A percentile compares a stretch with the other conserved stretches of the same genome.
Conservation (phyloP, 53 echinoderm and acorn worm species). For the Antedon mediterranea region DNA sequence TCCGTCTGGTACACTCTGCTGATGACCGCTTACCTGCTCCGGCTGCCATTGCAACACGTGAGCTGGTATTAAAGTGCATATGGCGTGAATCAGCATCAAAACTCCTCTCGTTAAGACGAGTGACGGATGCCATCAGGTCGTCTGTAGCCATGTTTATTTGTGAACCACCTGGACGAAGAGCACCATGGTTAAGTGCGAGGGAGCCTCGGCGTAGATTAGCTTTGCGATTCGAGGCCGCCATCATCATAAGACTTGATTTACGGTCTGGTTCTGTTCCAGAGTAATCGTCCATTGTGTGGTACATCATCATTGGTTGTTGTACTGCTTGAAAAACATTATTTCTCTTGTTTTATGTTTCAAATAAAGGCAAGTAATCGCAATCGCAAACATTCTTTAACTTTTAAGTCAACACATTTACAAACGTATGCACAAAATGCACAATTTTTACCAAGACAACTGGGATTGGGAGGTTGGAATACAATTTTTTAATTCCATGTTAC, state of each 20-base stretch:
- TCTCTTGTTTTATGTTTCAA: no score
- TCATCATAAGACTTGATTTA: conserved; percentile 51
- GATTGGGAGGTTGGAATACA: no score
- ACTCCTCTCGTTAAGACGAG: conserved; percentile 30
- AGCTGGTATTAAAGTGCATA: conserved; percentile 39
- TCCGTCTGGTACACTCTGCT: conserved; percentile 61
- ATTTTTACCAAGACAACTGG: no score
- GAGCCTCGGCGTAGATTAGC: conserved; percentile 50
- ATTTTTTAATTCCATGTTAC: no score
- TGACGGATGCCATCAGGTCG: conserved; percentile 47
- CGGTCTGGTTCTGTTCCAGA: conserved; percentile 24
- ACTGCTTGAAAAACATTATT: background rate
- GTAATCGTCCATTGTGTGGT: background rate
- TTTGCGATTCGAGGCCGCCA: conserved; percentile 12
- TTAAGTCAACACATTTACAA: no score
- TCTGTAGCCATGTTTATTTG: conserved; percentile 63
- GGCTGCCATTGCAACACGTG: conserved; percentile 51
- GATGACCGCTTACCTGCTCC: conserved; percentile 40
- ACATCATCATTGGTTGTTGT: background rate
- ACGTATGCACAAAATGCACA: no score
- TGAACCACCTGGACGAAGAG: conserved; percentile 52
- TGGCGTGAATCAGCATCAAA: conserved; percentile 44
- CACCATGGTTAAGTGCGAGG: conserved; percentile 41
- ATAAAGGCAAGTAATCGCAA: no score
- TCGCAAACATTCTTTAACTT: no score